phyloP scores from a whole-genome alignment of 2,113 vertebrate genomes.

The Axis porcinus region DNA sequence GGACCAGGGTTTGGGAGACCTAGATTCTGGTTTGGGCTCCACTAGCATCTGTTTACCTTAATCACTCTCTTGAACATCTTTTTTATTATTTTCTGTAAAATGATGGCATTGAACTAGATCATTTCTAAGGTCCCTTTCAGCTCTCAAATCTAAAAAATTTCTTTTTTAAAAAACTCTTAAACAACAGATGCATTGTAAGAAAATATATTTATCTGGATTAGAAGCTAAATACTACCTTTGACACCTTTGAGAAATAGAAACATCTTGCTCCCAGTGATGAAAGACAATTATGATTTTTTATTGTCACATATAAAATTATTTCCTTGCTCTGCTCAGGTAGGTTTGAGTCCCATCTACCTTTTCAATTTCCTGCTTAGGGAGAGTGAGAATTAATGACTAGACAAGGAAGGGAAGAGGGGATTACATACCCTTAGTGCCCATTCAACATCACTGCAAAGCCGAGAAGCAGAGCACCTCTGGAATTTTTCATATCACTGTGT shows the following conservation, averaged over 20 bases:
- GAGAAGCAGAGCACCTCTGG: background rate
- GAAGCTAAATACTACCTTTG: slow-evolving; percentile 13
- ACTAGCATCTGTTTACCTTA: background rate
- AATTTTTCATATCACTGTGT: background rate
- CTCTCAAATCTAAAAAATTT: background rate
- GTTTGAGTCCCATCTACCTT: background rate
- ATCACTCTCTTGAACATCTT: background rate
- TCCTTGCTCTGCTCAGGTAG: background rate
- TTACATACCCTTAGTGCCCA: background rate
- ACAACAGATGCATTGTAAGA: background rate
- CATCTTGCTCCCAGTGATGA: background rate
- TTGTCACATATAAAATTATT: background rate
- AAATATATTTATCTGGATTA: slow-evolving; percentile 31
- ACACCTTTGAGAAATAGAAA: slow-evolving; percentile 22
- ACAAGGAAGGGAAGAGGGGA: background rate
- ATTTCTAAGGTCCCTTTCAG: slow-evolving; percentile 14
- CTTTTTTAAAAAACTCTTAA: background rate
- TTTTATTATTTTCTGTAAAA: background rate
- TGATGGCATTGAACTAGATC: background rate
- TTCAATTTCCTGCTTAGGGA: background rate
- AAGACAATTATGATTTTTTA: slow-evolving; percentile 1
- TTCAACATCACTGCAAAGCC: background rate
- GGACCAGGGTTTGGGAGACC: background rate
- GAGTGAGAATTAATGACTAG: slow-evolving; percentile 9
- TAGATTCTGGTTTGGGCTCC: background rate